Base-by-base conservation (phyloP, 2,888 invertebrate genomes). In the Urechis unicinctus region DNA sequence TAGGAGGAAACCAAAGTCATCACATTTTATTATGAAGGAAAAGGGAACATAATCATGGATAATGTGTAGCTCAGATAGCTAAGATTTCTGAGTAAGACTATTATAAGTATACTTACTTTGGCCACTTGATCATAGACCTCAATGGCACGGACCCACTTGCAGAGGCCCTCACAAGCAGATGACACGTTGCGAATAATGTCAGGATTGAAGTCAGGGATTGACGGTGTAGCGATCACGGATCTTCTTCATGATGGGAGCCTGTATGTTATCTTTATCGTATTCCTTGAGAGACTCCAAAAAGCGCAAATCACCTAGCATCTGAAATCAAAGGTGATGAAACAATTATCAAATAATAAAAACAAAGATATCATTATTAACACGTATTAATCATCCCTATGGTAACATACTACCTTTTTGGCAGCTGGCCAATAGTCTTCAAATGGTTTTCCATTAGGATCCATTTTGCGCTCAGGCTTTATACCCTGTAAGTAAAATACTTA, bases 241-340 rank as follows among this genome's bases (percentile, higher is more conserved):
- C 56, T 73, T 74, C 56, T 70, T 72, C 58, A 77, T 75, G 47
- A 67, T 66, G 2, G 65, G 29, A 0, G 61, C 60, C 3, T 75
- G 74, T 31, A 77, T 75, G 58, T 74, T 72, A 60, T 77, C 76
- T 56, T 77, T 77, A 64, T 77, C 77, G 63, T 69, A 77, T 42
- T 72, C 75, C 30, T 71, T 77, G 36, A 77, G 62, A 1, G 73
- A 69, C 13, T 76, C 74, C 47, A 77, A 59, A 56, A 77, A 77
- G 56, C 73, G 73, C 65, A 77, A 53, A 55, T 77, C 77, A 41
- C 74, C 72, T 5, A 77, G 62, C 72, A 77, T 72, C 75, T 74
- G 61, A 2, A 43, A 9, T 17, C 9, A 22, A 50, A 36, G 9
- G 25, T 25, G 6, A 13, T 17, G 41, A 41, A 41, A 45, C 21